Conservation (phyloP, 2,797 vertebrate species). For the Chiloscyllium punctatum region DNA sequence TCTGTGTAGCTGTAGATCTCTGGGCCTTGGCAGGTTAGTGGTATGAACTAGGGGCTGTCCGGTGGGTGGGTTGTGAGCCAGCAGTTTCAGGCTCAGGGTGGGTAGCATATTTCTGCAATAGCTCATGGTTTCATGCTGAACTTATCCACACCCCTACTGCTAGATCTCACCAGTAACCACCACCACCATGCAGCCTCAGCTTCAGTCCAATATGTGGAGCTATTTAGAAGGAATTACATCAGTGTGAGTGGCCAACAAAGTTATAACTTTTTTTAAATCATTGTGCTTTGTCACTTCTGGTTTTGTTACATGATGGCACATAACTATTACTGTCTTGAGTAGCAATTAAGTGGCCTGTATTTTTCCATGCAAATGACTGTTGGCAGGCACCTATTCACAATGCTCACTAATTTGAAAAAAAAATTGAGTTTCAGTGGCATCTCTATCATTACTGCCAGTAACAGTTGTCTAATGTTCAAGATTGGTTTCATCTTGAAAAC, state of each 20-base stretch:
- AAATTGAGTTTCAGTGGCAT: background rate
- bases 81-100: too few relatives aligned
- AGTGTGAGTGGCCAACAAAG: background rate
- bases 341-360: background rate
- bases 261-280: background rate
- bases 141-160: too few relatives aligned
- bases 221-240: background rate
- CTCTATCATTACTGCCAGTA: background rate
- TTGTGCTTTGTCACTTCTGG: background rate
- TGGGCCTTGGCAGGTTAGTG: too few relatives aligned
- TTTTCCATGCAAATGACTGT: background rate
- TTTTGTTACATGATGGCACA: background rate
- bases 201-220: background rate
- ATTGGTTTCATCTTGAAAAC: too few relatives aligned
- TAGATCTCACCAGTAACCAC: too few relatives aligned
- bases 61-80: too few relatives aligned
- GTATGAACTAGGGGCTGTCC: too few relatives aligned
- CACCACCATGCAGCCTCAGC: too few relatives aligned
- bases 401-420: background rate
- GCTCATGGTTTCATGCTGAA: too few relatives aligned
- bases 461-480: background rate
- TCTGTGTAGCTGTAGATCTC: too few relatives aligned
- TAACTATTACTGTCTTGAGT: background rate
- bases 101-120: too few relatives aligned
- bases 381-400: background rate